These are phyloP conservation scores for Desmodus rotundus DNA, from an alignment of 2,113 vertebrate species.

Conservation along the genomic window DNA sequence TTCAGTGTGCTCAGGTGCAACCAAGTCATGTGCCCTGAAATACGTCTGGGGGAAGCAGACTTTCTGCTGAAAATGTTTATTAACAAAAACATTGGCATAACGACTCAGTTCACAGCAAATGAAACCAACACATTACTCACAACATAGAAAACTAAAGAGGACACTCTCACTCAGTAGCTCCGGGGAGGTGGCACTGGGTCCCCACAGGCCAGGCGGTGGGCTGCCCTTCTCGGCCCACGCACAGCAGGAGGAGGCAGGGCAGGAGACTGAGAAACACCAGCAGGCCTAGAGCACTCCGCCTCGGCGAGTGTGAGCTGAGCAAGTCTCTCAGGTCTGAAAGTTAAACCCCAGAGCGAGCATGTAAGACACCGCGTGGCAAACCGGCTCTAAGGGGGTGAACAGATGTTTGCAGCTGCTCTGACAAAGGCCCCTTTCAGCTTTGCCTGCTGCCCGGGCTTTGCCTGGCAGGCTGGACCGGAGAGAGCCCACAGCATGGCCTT, in stretches of 20 bases:
- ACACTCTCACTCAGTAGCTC: not conserved
- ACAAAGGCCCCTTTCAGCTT: not conserved
- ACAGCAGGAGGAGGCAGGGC: not conserved
- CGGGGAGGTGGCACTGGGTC: not conserved
- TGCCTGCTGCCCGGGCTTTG: no score
- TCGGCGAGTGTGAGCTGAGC: not conserved
- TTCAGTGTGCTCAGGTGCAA: not conserved
- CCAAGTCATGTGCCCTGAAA: not conserved
- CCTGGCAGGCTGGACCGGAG: no score
- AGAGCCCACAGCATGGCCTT: not conserved
- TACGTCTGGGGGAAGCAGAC: not conserved
- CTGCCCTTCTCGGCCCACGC: not conserved
- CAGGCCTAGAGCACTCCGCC: rapidly evolving
- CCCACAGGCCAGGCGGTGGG: not conserved
- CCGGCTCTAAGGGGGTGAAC: not conserved
- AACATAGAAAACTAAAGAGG: not conserved
- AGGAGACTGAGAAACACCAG: not conserved
- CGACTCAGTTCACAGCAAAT: not conserved
- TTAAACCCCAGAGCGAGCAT: not conserved
- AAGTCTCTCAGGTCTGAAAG: constrained; percentile 35
- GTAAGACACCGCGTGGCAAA: not conserved
- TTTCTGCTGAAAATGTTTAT: constrained; percentile 12
- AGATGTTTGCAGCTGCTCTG: not conserved
- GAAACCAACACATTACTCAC: not conserved
- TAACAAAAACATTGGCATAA: not conserved